These are phyloP conservation scores for Neuroterus valhalla DNA, from an alignment of 1,140 invertebrate genomes.

Conservation along the genomic window DNA sequence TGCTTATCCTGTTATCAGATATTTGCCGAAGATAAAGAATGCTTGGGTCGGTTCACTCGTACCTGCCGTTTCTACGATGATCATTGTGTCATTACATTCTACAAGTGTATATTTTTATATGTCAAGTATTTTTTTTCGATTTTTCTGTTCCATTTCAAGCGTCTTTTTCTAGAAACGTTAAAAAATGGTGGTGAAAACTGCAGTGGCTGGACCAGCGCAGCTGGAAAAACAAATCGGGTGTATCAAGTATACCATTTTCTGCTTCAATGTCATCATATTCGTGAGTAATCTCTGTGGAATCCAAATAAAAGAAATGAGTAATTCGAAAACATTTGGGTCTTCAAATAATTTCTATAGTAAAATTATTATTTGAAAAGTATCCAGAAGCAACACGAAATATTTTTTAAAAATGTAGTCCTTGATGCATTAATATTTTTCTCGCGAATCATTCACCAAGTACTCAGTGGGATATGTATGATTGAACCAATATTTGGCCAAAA, in stretches of 20 bases:
- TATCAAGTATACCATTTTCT: slow-evolving; percentile 83
- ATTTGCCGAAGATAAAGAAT: slow-evolving; percentile 68
- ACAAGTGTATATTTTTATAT: slow-evolving; percentile 30
- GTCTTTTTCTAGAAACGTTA: slow-evolving; percentile 5
- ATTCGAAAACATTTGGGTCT: slow-evolving; percentile 2
- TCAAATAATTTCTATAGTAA: too few relatives aligned
- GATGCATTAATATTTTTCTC: too few relatives aligned
- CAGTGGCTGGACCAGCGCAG: slow-evolving; percentile 71
- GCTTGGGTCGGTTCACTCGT: slow-evolving; percentile 45
- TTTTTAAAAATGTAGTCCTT: too few relatives aligned
- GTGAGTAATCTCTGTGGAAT: slow-evolving; percentile 72
- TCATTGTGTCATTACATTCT: slow-evolving; percentile 32
- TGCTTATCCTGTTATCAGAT: slow-evolving; percentile 70
- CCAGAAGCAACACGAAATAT: too few relatives aligned
- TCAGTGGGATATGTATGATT: too few relatives aligned
- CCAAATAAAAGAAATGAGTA: slow-evolving; percentile 9
- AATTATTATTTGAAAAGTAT: too few relatives aligned
- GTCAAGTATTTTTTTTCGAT: slow-evolving; percentile 30
- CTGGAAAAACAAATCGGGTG: slow-evolving; percentile 81
- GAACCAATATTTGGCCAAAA: too few relatives aligned
- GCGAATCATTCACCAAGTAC: too few relatives aligned
- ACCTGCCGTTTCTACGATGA: slow-evolving; percentile 47
- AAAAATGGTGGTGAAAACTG: slow-evolving; percentile 59
- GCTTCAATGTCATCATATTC: slow-evolving; percentile 82
- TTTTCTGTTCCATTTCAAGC: neutral